Evolutionary conservation across 2,797 vertebrate genomes (phyloP).

Genomic region (Rhinichthys osculus): DNA sequence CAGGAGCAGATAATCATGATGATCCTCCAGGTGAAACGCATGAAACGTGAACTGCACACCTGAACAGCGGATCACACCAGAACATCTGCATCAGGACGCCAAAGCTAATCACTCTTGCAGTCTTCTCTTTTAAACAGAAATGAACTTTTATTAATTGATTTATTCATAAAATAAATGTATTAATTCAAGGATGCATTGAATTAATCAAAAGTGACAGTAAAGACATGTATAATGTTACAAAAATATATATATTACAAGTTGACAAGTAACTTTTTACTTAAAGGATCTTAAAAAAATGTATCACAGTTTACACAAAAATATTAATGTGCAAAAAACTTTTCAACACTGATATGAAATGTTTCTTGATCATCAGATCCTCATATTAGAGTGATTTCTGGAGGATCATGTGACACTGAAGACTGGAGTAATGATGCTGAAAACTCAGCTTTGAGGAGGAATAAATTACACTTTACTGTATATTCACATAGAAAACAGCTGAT

Average conservation of each 20-base stretch:
- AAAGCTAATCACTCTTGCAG: not conserved
- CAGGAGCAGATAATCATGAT: constrained; percentile 83
- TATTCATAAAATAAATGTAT: no score
- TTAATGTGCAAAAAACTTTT: no score
- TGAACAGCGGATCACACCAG: constrained; percentile 42
- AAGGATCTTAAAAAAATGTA: no score
- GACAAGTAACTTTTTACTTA: no score
- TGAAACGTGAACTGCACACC: constrained; percentile 82
- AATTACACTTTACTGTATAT: not conserved
- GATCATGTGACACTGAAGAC: no score
- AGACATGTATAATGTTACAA: not conserved
- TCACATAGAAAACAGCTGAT: not conserved
- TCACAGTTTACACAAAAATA: no score
- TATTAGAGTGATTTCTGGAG: no score
- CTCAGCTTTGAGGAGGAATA: not conserved
- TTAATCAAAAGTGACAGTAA: not conserved
- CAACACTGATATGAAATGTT: no score
- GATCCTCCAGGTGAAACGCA: constrained; percentile 83
- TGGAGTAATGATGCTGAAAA: not conserved
- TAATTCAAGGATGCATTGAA: not conserved
- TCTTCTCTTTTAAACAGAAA: not conserved
- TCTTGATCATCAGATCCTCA: no score
- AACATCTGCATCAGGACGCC: not conserved
- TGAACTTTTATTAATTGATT: not conserved
- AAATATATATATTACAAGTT: no score